Conservation (phyloP, 37 sponge, comb jelly and placozoan species). For the Diacarnus erythraeanus region DNA sequence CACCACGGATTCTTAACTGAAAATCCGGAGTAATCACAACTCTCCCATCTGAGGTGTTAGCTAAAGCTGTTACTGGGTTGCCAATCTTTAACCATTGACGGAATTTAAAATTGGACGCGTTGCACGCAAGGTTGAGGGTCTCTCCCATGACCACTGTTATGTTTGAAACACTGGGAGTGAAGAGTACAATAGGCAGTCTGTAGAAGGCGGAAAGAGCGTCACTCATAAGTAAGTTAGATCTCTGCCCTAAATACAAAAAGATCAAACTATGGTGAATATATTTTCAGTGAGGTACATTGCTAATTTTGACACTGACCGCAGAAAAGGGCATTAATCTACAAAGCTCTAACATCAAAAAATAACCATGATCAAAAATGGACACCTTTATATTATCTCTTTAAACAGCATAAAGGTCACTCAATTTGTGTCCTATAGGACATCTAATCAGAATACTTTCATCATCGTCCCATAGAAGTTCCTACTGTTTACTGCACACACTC, state of each 20-base stretch:
- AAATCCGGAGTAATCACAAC: neutral
- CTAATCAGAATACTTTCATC: too few relatives aligned
- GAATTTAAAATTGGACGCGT: neutral
- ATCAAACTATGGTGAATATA: too few relatives aligned
- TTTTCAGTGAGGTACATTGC: too few relatives aligned
- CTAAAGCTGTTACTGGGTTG: neutral
- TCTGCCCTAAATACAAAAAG: neutral
- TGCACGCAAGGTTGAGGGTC: neutral
- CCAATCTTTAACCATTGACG: neutral
- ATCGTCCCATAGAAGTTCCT: too few relatives aligned
- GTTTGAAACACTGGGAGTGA: neutral
- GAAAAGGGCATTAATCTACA: too few relatives aligned
- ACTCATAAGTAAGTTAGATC: neutral
- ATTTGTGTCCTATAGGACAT: too few relatives aligned
- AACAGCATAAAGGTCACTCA: too few relatives aligned
- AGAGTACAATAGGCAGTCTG: neutral
- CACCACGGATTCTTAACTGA: neutral
- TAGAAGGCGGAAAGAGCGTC: neutral
- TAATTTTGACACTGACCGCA: too few relatives aligned
- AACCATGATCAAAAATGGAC: too few relatives aligned
- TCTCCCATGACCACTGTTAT: neutral
- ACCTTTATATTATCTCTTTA: too few relatives aligned
- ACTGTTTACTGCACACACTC: constrained; percentile 1
- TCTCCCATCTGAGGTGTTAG: neutral
- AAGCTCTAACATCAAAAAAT: too few relatives aligned